A percentile compares a stretch with the other conserved stretches of the same genome.
These are phyloP conservation scores for Laupala kohalensis DNA, from an alignment of 1,140 invertebrate genomes.

Conservation along the genomic window DNA sequence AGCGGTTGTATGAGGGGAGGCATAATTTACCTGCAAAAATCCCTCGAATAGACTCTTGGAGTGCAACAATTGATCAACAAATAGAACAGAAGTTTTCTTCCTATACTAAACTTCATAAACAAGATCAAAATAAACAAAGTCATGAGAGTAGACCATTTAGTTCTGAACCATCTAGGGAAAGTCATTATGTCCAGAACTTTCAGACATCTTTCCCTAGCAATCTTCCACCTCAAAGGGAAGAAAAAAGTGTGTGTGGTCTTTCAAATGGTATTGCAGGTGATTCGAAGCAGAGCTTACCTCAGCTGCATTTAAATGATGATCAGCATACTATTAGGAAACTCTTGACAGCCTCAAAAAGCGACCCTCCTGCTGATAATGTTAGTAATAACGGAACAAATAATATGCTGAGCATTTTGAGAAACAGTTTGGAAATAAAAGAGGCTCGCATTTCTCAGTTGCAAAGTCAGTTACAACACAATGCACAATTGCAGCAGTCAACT, in stretches of 20 bases:
- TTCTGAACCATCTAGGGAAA: not conserved
- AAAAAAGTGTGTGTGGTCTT: not conserved
- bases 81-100: slow-evolving; percentile 34
- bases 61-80: slow-evolving; percentile 36
- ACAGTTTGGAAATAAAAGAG: slow-evolving; percentile 52
- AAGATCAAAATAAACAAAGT: slow-evolving; percentile 14
- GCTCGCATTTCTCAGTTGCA: slow-evolving; percentile 35
- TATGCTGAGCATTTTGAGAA: slow-evolving; percentile 49
- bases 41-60: slow-evolving; percentile 36
- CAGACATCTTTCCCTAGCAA: not conserved
- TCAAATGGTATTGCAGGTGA: not conserved
- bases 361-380: not conserved
- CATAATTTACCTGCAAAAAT: slow-evolving; percentile 29
- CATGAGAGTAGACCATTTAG: not conserved
- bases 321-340: not conserved
- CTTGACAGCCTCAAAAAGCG: not conserved
- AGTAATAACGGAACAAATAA: not conserved
- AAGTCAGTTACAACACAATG: slow-evolving; percentile 21
- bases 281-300: not conserved
- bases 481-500: not conserved
- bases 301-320: not conserved
- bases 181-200: not conserved
- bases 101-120: slow-evolving; percentile 12
- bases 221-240: not conserved
- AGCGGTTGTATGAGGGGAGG: not conserved